phyloP scores from a whole-genome alignment of 2,113 vertebrate species.

The Malurus melanocephalus region DNA sequence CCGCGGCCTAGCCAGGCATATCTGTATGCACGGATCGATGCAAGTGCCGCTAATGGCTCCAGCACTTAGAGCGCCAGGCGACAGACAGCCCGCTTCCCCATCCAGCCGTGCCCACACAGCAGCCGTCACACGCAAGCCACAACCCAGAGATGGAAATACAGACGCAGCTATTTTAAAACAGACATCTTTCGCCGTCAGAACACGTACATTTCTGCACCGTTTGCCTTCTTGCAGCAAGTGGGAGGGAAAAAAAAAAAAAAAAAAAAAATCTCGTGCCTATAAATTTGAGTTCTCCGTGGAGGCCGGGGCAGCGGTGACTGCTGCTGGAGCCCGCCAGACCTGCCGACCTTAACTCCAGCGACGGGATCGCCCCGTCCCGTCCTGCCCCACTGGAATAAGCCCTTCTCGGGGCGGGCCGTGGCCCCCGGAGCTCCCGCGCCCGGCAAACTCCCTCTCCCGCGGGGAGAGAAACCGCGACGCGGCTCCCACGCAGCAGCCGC shows the following conservation, averaged over 20 bases:
- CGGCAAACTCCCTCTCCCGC: background rate
- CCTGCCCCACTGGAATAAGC: background rate
- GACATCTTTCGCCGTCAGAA: background rate
- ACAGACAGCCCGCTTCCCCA: background rate
- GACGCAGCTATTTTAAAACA: background rate
- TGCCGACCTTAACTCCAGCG: background rate
- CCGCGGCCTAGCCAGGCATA: slow-evolving; percentile 15
- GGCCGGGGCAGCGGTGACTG: background rate
- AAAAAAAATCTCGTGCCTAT: background rate
- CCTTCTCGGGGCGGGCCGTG: background rate
- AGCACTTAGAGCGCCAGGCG: background rate
- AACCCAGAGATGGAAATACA: background rate
- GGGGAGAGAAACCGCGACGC: background rate
- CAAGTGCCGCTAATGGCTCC: slow-evolving; percentile 26
- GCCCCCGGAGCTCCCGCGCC: background rate
- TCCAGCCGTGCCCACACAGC: slow-evolving; percentile 3
- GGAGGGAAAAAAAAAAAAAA: background rate
- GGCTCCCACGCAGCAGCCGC: background rate
- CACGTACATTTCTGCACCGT: background rate
- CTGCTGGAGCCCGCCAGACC: background rate
- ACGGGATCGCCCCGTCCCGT: background rate
- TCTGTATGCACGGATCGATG: slow-evolving; percentile 25
- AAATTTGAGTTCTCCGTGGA: background rate
- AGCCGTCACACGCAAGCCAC: background rate
- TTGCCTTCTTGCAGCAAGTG: background rate